phyloP scores from a whole-genome alignment of 2,888 invertebrate species.

The Leptogaster cylindrica region DNA sequence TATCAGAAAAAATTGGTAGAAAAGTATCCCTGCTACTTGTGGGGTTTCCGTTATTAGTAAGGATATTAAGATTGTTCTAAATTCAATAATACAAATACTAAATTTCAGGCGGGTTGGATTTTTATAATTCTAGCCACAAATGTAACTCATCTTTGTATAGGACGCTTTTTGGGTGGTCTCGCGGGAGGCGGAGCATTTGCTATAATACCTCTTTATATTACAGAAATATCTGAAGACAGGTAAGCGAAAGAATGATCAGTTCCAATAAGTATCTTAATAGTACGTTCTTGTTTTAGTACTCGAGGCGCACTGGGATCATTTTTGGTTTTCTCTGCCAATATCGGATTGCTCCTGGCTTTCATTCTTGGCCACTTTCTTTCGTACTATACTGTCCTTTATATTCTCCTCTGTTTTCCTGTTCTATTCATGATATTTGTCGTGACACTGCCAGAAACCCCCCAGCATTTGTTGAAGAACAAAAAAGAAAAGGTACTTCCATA shows the following conservation, averaged over 20 bases:
- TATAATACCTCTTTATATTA: conserved; percentile 56
- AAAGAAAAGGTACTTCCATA: conserved; percentile 49
- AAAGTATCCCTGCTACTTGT: conserved; percentile 53
- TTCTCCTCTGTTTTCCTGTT: conserved; percentile 52
- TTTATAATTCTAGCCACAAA: conserved; percentile 54
- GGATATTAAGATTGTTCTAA: not conserved
- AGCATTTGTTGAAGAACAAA: conserved; percentile 53
- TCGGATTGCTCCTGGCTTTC: conserved; percentile 56
- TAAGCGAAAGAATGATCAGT: conserved; percentile 47
- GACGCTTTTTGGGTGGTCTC: conserved; percentile 55
- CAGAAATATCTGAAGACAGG: conserved; percentile 57
- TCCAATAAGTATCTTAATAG: not conserved
- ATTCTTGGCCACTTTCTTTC: conserved; percentile 54
- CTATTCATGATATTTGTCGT: conserved; percentile 53
- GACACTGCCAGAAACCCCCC: conserved; percentile 59
- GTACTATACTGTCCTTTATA: conserved; percentile 53
- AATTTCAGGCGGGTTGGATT: conserved; percentile 54
- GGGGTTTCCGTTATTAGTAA: conserved; percentile 56
- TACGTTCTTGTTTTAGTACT: conserved; percentile 51
- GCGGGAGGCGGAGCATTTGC: conserved; percentile 55
- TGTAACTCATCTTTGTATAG: conserved; percentile 52
- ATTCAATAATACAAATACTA: no score
- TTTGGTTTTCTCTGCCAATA: conserved; percentile 55
- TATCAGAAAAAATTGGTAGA: conserved; percentile 56
- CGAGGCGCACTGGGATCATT: conserved; percentile 58